phyloP scores from a whole-genome alignment of 2,888 invertebrate species.

The Scrobipalpa costella region DNA sequence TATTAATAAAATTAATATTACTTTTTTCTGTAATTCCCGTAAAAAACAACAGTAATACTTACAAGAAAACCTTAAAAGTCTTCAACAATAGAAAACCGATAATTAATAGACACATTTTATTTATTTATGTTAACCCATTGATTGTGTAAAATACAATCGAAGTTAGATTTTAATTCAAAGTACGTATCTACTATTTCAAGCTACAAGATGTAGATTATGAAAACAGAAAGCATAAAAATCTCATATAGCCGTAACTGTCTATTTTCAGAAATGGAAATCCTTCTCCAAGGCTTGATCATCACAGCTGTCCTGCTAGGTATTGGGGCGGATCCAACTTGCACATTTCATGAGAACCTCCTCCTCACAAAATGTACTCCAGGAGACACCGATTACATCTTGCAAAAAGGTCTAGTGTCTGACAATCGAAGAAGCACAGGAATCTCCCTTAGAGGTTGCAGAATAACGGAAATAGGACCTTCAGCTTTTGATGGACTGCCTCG shows the following conservation, averaged over 20 bases:
- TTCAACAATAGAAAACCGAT: no score
- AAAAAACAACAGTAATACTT: no score
- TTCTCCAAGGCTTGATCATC: background rate
- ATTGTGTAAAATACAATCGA: no score
- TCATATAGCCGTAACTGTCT: background rate
- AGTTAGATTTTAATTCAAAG: no score
- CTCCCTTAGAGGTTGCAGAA: constrained; percentile 42
- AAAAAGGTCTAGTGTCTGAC: constrained; percentile 46
- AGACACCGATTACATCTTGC: constrained; percentile 36
- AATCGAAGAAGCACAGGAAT: constrained; percentile 43
- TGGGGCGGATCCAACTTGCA: constrained; percentile 37
- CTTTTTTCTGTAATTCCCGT: no score
- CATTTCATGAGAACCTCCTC: constrained; percentile 30
- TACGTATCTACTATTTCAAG: no score
- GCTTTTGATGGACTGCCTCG: constrained; percentile 48
- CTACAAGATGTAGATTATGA: no score
- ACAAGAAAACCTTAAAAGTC: no score
- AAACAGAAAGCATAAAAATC: no score
- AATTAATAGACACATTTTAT: no score
- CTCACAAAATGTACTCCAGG: constrained; percentile 43
- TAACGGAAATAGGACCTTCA: constrained; percentile 46
- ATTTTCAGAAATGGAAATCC: background rate
- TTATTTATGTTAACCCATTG: no score
- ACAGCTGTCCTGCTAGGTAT: background rate
- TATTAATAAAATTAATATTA: no score